Evolutionary conservation across 1,140 invertebrate species (phyloP).

Genomic region (Rhagoletis zephyria): DNA sequence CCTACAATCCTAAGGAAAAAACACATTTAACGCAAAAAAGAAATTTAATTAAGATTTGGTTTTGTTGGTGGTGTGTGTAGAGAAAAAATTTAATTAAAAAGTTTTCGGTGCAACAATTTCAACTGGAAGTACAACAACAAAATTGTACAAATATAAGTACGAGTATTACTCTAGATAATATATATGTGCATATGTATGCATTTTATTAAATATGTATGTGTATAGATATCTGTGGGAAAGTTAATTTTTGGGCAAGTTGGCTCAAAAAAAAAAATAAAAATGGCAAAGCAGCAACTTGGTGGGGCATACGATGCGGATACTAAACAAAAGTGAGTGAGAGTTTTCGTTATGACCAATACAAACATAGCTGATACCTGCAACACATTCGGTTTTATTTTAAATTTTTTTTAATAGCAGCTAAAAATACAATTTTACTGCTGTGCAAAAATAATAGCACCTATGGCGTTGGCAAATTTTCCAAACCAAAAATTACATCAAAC

Average conservation of each 20-base stretch:
- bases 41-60: slow-evolving; percentile 43
- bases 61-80: neutral
- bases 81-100: slow-evolving; percentile 47
- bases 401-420: neutral
- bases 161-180: neutral
- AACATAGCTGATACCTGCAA: neutral
- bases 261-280: neutral
- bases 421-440: neutral
- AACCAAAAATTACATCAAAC: slow-evolving; percentile 25
- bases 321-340: neutral
- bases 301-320: too few species aligned
- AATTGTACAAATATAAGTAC: too few species aligned
- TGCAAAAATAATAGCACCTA: slow-evolving; percentile 34
- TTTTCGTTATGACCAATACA: neutral
- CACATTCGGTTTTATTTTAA: too few species aligned
- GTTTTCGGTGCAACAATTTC: slow-evolving; percentile 14
- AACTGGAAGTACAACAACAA: neutral
- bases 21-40: neutral
- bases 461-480: slow-evolving; percentile 15
- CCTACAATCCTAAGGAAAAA: neutral
- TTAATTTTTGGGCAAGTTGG: too few species aligned
- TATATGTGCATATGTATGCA: too few species aligned
- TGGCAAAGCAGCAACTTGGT: neutral
- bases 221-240: neutral
- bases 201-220: neutral